A percentile compares a stretch with the other conserved stretches of the same genome.
Conservation (phyloP, 2,113 vertebrate species). For the Etheostoma spectabile region DNA sequence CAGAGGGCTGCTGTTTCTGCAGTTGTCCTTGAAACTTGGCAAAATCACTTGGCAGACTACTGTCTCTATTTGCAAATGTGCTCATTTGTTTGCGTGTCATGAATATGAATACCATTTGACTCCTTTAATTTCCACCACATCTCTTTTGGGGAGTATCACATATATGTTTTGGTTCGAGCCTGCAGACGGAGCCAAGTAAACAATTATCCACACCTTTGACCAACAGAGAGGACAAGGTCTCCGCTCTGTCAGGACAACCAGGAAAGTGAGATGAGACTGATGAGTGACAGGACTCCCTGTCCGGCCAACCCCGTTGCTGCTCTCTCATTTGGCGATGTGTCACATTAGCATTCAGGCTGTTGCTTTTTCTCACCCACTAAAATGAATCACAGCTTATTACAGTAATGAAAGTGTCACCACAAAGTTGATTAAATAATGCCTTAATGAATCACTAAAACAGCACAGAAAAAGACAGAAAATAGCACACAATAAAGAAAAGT, state of each 20-base stretch:
- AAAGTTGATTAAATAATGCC: conserved; percentile 26
- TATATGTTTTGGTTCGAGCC: conserved; percentile 23
- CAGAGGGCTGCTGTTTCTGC: conserved; percentile 16
- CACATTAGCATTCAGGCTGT: conserved; percentile 52
- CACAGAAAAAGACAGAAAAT: not conserved
- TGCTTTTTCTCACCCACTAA: conserved; percentile 15
- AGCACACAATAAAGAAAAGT: not conserved
- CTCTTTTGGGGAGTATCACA: conserved; percentile 18
- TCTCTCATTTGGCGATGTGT: conserved; percentile 45
- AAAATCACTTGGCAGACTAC: conserved; percentile 37
- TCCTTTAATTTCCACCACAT: conserved; percentile 14
- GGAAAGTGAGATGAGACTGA: conserved; percentile 15
- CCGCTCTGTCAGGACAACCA: conserved; percentile 12
- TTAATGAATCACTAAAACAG: conserved; percentile 20
- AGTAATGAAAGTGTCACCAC: conserved; percentile 51
- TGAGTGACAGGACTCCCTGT: conserved; percentile 29
- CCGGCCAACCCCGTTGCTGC: not conserved
- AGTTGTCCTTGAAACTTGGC: conserved; percentile 65
- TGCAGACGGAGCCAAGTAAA: conserved; percentile 10
- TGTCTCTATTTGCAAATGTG: conserved; percentile 5
- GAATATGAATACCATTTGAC: conserved; percentile 50
- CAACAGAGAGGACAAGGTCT: not conserved
- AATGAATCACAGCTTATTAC: conserved; percentile 59
- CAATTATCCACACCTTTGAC: conserved; percentile 13
- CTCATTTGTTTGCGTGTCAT: conserved; percentile 53